phyloP scores from a whole-genome alignment of 2,113 vertebrate genomes.

The Pygoscelis adeliae region DNA sequence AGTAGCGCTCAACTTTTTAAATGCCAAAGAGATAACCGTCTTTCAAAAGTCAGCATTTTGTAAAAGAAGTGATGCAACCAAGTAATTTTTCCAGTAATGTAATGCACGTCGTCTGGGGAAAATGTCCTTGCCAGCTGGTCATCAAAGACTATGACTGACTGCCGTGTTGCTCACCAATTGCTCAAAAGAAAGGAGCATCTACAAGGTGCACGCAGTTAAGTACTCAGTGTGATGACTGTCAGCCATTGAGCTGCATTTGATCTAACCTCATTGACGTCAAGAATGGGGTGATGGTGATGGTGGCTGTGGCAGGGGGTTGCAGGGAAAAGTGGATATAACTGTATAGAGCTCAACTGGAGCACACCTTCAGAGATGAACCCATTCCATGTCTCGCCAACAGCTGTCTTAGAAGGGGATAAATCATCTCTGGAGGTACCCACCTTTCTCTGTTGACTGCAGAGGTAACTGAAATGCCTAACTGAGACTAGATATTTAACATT shows the following conservation, averaged over 20 bases:
- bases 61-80: background rate
- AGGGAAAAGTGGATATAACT: background rate
- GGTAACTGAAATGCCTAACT: background rate
- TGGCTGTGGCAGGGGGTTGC: background rate
- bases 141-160: background rate
- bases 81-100: background rate
- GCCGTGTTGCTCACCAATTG: background rate
- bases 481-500: background rate
- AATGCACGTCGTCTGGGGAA: background rate
- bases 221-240: background rate
- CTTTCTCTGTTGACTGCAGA: background rate
- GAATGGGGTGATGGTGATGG: background rate
- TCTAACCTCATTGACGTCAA: background rate
- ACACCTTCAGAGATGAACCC: background rate
- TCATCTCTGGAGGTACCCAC: background rate
- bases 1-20: background rate
- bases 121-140: background rate
- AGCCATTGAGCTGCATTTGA: background rate
- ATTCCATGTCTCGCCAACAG: background rate
- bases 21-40: background rate
- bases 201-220: background rate
- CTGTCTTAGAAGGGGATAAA: background rate
- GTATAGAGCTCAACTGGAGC: background rate
- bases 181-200: background rate
- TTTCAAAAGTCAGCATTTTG: constrained; percentile 11